Base-by-base conservation (phyloP, 2,888 invertebrate genomes). In the Mycalesis mineus region DNA sequence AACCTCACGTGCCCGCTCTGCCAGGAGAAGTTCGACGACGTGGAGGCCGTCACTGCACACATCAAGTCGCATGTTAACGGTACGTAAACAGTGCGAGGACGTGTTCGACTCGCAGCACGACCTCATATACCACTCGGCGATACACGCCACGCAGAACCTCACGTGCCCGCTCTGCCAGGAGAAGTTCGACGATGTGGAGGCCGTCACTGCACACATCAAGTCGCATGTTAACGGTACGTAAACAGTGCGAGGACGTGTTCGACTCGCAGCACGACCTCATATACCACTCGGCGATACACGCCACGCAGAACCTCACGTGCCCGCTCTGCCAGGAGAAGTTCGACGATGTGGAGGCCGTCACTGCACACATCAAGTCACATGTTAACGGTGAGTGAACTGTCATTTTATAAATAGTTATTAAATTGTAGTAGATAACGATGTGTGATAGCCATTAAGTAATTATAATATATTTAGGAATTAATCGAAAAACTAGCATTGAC, bases 81-180 rank as follows among this genome's bases (percentile, higher is more conserved):
- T 75, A 82, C n/a, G n/a, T n/a, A n/a, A n/a, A n/a, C n/a, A n/a
- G n/a, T n/a, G n/a, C n/a, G n/a, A n/a, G n/a, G n/a, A n/a, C n/a
- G n/a, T n/a, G n/a, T n/a, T n/a, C n/a, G n/a, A n/a, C n/a, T n/a
- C n/a, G n/a, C n/a, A n/a, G n/a, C n/a, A n/a, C 72, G 94, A 94
- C 29, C 87, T 95, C 31, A 93, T 95, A 62, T 94, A 93, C 72
- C 95, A 95, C 76, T 94, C 94, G 13, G 91, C 93, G 0, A 92
- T 93, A n/a, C 95, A 95, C 78, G 94, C 94, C 17, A 94, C 93
- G 66, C 92, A 93, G 64, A 92, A 93, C 64, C 82, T 95, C 56
- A 92, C 91, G 39, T 95, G 95, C 70, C 94, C 95, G 1, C 91
- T 95, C 33, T 95, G 95, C 69, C 93, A 95, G 69, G 94, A 94